Base-by-base conservation (phyloP, 2,113 vertebrate species). In the Drymodes brunneopygia region DNA sequence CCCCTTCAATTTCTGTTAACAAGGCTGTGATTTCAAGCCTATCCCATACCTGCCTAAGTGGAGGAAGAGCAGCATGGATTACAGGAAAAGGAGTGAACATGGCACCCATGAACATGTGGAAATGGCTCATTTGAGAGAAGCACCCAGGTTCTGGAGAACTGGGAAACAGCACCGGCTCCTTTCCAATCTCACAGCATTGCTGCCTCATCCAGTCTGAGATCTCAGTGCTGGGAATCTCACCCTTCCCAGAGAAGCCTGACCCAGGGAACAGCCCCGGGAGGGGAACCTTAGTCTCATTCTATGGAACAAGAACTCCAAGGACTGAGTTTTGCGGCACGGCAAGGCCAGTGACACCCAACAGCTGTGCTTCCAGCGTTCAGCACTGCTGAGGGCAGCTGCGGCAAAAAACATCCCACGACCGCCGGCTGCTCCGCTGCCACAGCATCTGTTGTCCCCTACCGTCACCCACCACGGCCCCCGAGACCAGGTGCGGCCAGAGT, bases 101-200 rank as follows among this genome's bases (percentile, higher is more conserved):
- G 27, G 70, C 21, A 74, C 22, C 16, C 40, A n/a, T 0, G 23
- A 38, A 57, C 51, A 74, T 0, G 0, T 6, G 51, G 25, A 62
- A 67, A 64, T 0, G 1, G 33, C 7, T 38, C 13, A 10, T 51
- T 73, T 71, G 33, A 50, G 42, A n/a, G 54, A 15, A 58, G 20
- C 14, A 45, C 42, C 3, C 17, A 12, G 6, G 17, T 29, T 75
- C n/a, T 4, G 7, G 7, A 15, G 9, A n/a, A 29, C 10, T 72
- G 61, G 53, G n/a, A 64, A 88, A 54, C 29, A 58, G 28, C 31
- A 24, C 20, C 38, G 66, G 18, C 14, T 29, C 9, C 61, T 20
- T 35, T 50, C 45, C 42, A 60, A 0, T 8, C 45, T 15, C 36
- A 62, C 2, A 28, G 7, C 33, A 66, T 19, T 44, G 21, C 38